Conservation (phyloP, 1,140 invertebrate genomes). For the Anastrepha obliqua region DNA sequence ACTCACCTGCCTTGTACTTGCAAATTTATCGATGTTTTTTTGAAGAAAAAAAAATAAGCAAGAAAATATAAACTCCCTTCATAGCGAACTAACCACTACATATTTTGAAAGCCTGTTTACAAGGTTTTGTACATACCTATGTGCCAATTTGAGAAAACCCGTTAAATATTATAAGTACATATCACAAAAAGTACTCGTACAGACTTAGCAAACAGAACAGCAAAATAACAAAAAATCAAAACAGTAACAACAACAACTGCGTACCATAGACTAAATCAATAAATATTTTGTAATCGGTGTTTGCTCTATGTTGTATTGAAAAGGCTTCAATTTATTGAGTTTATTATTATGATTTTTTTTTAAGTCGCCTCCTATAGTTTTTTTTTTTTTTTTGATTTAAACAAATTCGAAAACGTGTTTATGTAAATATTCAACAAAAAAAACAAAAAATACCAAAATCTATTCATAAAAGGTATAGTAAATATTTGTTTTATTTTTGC, state of each 20-base stretch:
- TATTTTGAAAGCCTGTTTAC: constrained; percentile 8
- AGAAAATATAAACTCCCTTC: constrained; percentile 10
- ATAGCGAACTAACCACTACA: constrained; percentile 33
- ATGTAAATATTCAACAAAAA: background rate
- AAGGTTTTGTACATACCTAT: constrained; percentile 17
- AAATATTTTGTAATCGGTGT: constrained; percentile 40
- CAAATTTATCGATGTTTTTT: constrained; percentile 49
- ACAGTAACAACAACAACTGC: background rate
- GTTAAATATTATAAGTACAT: background rate
- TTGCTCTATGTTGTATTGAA: constrained; percentile 31
- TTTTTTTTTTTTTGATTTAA: background rate
- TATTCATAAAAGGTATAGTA: background rate
- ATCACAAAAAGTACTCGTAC: constrained; percentile 18
- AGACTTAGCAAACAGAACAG: constrained; percentile 4
- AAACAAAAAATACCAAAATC: background rate
- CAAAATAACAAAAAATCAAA: background rate
- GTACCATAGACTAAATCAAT: constrained; percentile 2
- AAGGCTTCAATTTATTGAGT: constrained; percentile 18
- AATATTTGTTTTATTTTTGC: background rate
- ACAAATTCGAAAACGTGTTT: background rate
- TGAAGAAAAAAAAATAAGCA: constrained; percentile 37
- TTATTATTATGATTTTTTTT: constrained; percentile 3
- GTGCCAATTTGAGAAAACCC: background rate
- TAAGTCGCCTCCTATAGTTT: background rate
- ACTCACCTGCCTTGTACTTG: constrained; percentile 51